Percentiles rank a stretch among this genome's conserved stretches.
Evolutionary conservation across 92 coral and sea anemone species (phyloP).

Genomic region (Parazoanthus swiftii): DNA sequence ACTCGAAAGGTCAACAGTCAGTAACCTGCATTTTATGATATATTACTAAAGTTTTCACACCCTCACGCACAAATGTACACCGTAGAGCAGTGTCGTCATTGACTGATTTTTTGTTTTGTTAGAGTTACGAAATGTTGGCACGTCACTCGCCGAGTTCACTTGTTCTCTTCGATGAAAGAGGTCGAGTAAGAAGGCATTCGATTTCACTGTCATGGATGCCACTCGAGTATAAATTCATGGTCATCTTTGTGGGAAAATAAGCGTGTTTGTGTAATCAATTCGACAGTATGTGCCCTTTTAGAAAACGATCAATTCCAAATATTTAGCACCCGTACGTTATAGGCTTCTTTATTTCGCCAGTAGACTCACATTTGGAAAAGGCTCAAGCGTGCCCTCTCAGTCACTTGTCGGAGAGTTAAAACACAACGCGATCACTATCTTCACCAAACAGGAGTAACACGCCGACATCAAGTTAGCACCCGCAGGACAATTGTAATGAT

Average conservation of each 20-base stretch:
- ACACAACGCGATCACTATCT: conserved; percentile 34
- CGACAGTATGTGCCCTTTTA: conserved; percentile 17
- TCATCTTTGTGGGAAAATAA: conserved; percentile 13
- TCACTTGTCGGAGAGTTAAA: conserved; percentile 21
- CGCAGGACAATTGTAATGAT: conserved; percentile 27
- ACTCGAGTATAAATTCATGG: conserved; percentile 8
- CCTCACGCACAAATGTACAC: background rate
- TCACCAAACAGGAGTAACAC: conserved; percentile 13
- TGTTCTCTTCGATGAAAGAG: background rate
- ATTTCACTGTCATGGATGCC: conserved; percentile 34
- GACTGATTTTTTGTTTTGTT: background rate
- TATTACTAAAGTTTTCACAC: conserved; percentile 49
- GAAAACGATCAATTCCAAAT: conserved; percentile 25
- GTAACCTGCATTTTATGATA: conserved; percentile 53
- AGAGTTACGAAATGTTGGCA: background rate
- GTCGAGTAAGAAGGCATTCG: conserved; percentile 28
- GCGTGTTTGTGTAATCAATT: conserved; percentile 6
- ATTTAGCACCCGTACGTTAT: background rate
- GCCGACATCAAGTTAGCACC: conserved; percentile 35
- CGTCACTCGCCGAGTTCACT: background rate
- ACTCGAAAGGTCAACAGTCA: conserved; percentile 83
- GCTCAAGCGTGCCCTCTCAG: background rate
- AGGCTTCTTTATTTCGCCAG: background rate
- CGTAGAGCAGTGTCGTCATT: background rate
- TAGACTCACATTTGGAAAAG: conserved; percentile 16